A percentile compares a stretch with the other conserved stretches of the same genome.
Conservation (phyloP, 2,888 invertebrate genomes). For the Aricia artaxerxes region DNA sequence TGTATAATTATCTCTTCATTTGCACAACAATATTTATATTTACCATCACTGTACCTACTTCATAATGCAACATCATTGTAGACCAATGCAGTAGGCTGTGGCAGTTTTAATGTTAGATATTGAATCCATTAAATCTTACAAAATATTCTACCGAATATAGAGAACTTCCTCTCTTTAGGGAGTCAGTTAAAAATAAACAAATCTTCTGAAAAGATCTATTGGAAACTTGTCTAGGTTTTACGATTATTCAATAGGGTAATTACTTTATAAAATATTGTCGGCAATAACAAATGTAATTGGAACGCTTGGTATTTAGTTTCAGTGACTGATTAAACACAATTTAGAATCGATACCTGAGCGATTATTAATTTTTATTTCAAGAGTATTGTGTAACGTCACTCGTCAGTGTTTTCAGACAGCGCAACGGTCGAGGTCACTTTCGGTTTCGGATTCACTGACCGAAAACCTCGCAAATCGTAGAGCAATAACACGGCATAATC, state of each 20-base stretch:
- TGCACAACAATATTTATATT: background rate
- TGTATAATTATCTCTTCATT: background rate
- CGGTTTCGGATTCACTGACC: conserved; percentile 53
- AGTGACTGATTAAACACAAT: background rate
- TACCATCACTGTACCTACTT: background rate
- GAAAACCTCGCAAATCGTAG: conserved; percentile 36
- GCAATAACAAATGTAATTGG: background rate
- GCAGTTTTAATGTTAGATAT: too few relatives aligned
- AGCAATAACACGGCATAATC: conserved; percentile 40
- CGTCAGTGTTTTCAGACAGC: conserved; percentile 60
- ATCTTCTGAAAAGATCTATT: background rate
- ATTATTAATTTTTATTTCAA: background rate
- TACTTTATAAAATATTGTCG: background rate
- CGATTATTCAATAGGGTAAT: background rate
- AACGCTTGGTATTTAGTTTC: background rate
- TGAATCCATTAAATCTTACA: background rate
- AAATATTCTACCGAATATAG: background rate
- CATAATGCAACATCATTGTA: background rate
- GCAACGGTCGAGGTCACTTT: conserved; percentile 73
- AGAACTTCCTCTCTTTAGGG: background rate
- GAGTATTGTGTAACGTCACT: conserved; percentile 43
- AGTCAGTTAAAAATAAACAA: background rate
- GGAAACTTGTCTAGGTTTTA: background rate
- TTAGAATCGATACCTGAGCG: background rate
- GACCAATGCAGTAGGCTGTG: too few relatives aligned